Base-by-base conservation (phyloP, 2,888 invertebrate species). In the Hydrotaea diabolus region DNA sequence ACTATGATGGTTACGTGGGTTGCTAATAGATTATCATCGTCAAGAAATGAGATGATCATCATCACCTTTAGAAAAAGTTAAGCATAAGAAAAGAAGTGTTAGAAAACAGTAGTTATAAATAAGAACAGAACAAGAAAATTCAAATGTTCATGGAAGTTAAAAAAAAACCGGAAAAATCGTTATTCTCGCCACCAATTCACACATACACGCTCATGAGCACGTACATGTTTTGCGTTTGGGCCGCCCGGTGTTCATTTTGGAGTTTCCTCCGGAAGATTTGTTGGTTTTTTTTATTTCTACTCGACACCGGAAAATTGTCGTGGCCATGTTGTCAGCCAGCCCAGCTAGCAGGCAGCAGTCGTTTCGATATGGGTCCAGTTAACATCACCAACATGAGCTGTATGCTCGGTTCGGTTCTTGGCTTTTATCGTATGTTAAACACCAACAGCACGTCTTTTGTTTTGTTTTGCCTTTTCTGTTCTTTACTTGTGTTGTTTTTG, bases 291-390 rank as follows among this genome's bases (percentile, higher is more conserved):
- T 62, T 69, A 2, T 31, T 31, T 7, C 31, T 31, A 31, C 31
- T 69, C 43, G 43, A n/a, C 79, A 85, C 73, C 84, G 82, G 79
- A 85, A 85, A 85, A 82, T 77, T 79, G 66, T 46, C 15, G 59
- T 59, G n/a, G 26, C 43, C 36, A 39, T 55, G 15, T 39, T 19
- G 11, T 15, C 36, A 74, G n/a, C 69, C n/a, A n/a, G n/a, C n/a
- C n/a, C n/a, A n/a, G n/a, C n/a, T n/a, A 71, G 15, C 43, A 11
- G 43, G n/a, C n/a, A 23, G 57, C 57, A 53, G 19, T 23, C 23
- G 59, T 23, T 59, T 46, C 39, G 66, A 39, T 43, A 66, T 19
- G 66, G 39, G 66, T 19, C 36, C 36, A 66, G 31, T 36, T 49
- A 49, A 49, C 49, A 49, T 43, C 43, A 43, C 2, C 43, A 43